phyloP scores from a whole-genome alignment of 2,888 invertebrate species.

The Dioctria linearis region DNA sequence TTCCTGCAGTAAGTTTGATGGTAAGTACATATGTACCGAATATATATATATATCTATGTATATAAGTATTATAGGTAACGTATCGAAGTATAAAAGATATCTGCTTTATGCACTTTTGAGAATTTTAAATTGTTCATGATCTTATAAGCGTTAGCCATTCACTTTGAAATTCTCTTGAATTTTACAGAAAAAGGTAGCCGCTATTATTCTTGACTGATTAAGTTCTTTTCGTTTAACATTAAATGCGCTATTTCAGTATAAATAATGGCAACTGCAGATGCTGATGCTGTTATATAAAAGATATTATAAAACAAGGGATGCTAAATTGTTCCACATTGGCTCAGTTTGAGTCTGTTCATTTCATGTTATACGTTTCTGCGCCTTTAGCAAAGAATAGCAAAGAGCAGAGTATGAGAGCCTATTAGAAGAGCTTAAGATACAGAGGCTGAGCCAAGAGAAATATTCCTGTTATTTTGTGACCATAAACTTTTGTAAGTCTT shows the following conservation, averaged over 20 bases:
- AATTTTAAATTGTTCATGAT: constrained; percentile 36
- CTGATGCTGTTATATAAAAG: too few species aligned
- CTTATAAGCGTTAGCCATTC: constrained; percentile 21
- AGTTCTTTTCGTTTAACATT: constrained; percentile 10
- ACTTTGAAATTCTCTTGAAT: neutral
- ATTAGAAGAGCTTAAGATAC: too few species aligned
- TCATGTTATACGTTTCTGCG: neutral
- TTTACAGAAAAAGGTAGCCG: too few species aligned
- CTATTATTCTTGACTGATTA: constrained; percentile 15
- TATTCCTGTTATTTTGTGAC: too few species aligned
- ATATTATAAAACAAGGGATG: neutral
- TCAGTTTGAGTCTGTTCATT: neutral
- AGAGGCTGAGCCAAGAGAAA: too few species aligned
- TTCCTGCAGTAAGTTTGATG: too few species aligned
- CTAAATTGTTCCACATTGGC: neutral
- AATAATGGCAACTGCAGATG: constrained; percentile 3
- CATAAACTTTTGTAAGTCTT: too few species aligned
- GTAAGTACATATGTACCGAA: too few species aligned
- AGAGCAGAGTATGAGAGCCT: too few species aligned
- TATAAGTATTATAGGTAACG: neutral
- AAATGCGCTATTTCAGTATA: constrained; percentile 14
- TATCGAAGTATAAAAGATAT: neutral
- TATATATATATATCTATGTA: too few species aligned
- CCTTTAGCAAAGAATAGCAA: too few species aligned
- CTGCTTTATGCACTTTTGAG: constrained; percentile 23